These are phyloP conservation scores for Ostrea denselamellosa DNA, from an alignment of 1,140 invertebrate genomes.

Conservation along the genomic window DNA sequence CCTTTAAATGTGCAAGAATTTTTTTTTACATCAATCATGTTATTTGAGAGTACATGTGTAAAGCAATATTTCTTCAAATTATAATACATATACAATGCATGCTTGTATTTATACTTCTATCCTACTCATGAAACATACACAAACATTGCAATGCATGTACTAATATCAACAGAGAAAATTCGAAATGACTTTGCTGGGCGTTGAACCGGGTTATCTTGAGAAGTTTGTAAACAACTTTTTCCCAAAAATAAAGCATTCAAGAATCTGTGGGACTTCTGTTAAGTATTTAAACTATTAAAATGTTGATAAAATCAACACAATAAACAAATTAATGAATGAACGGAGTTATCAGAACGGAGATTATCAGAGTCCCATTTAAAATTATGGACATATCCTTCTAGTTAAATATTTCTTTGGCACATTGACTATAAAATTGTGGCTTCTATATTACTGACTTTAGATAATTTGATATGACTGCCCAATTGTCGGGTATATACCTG, in stretches of 20 bases:
- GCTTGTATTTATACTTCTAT: too few relatives aligned
- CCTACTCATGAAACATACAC: background rate
- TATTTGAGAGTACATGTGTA: too few relatives aligned
- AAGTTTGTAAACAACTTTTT: background rate
- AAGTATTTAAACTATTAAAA: background rate
- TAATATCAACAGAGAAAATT: conserved; percentile 5
- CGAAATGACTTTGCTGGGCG: background rate
- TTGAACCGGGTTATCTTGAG: background rate
- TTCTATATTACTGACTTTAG: too few relatives aligned
- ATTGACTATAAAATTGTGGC: too few relatives aligned
- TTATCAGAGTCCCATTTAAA: background rate
- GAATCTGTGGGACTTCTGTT: background rate
- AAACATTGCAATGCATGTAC: background rate
- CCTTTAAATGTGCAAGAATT: too few relatives aligned
- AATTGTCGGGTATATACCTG: background rate
- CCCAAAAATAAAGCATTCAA: background rate
- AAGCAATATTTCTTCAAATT: too few relatives aligned
- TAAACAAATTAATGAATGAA: background rate
- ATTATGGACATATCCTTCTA: background rate
- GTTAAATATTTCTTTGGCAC: too few relatives aligned
- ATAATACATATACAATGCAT: too few relatives aligned
- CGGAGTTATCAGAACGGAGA: background rate
- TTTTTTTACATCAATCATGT: too few relatives aligned
- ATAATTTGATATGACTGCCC: background rate
- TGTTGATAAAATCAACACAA: background rate